These are phyloP conservation scores for Butorides virescens DNA, from an alignment of 2,113 vertebrate genomes.

Conservation along the genomic window DNA sequence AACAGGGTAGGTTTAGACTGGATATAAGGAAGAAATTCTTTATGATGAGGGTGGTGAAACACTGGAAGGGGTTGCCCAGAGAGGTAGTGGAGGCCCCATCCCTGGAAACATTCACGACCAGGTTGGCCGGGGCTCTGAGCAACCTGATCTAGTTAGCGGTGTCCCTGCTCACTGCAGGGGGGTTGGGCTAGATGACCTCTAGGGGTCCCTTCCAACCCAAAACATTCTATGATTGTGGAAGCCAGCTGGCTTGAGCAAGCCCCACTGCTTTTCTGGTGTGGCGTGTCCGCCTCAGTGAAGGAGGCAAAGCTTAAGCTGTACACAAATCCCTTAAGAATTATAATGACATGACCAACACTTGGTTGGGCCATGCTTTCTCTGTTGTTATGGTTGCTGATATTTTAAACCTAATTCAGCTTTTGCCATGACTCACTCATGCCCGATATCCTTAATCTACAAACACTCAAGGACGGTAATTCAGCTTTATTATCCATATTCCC, in stretches of 20 bases:
- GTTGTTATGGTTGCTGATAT: background rate
- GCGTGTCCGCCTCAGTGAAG: background rate
- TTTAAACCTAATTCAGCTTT: background rate
- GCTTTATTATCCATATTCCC: conserved; percentile 6
- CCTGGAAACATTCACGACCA: too few species aligned
- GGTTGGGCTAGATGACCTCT: too few species aligned
- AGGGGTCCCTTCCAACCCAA: too few species aligned
- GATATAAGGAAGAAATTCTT: too few species aligned
- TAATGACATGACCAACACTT: fast-evolving
- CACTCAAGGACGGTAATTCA: conserved; percentile 6
- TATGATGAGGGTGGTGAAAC: too few species aligned
- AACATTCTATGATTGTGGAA: background rate
- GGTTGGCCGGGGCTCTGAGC: too few species aligned
- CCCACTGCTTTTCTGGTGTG: background rate
- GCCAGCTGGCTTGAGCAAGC: background rate
- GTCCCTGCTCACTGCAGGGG: too few species aligned
- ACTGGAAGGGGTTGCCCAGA: too few species aligned
- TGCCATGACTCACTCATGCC: background rate
- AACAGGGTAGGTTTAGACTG: too few species aligned
- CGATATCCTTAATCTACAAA: conserved; percentile 8
- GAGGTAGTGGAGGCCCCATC: too few species aligned
- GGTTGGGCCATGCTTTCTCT: background rate
- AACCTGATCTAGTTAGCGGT: too few species aligned
- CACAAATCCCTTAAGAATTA: background rate
- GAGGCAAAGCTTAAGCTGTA: background rate